Evolutionary conservation across 2,113 vertebrate genomes (phyloP).

Genomic region (Zosterops japonicus): DNA sequence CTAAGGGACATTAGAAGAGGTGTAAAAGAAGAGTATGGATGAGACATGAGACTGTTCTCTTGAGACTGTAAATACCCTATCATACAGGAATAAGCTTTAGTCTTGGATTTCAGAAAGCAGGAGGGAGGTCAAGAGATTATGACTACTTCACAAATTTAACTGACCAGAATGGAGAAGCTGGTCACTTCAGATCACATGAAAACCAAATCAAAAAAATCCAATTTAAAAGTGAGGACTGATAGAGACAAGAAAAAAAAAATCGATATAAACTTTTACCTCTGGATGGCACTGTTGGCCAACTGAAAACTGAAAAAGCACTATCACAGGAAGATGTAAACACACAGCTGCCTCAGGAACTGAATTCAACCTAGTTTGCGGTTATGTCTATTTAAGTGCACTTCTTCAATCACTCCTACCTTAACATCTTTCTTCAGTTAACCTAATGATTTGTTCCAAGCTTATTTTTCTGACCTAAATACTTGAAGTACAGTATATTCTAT

Average conservation of each 20-base stretch:
- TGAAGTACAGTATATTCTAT: neutral
- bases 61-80: neutral
- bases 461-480: neutral
- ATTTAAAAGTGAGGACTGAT: neutral
- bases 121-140: neutral
- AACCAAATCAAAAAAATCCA: neutral
- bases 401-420: neutral
- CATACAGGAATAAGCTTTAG: neutral
- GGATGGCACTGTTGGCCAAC: constrained; percentile 64
- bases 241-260: neutral
- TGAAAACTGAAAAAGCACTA: neutral
- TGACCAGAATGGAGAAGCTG: neutral
- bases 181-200: neutral
- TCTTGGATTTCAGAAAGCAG: neutral
- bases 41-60: neutral
- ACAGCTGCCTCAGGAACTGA: neutral
- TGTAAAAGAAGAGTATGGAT: neutral
- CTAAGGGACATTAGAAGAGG: neutral
- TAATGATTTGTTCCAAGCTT: neutral
- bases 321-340: neutral
- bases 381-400: neutral
- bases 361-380: neutral
- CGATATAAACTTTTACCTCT: constrained; percentile 1
- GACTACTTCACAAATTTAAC: neutral
- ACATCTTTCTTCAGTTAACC: neutral